Evolutionary conservation across 1,140 invertebrate species (phyloP).

Genomic region (Drosophila varians): DNA sequence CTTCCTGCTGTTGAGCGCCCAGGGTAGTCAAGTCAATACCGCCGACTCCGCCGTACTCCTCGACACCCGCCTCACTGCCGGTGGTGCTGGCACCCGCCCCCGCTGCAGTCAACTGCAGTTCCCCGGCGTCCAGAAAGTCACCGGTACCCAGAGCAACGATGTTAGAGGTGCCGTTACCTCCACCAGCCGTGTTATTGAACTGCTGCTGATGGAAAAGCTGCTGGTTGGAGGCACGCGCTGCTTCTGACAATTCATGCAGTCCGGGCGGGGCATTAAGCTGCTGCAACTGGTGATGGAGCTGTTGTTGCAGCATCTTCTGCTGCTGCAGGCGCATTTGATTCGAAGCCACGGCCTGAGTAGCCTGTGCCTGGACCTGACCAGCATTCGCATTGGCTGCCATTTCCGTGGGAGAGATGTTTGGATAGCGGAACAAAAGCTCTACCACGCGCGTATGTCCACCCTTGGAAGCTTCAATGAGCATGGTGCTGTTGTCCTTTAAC

Average conservation of each 20-base stretch:
- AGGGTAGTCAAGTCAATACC: conserved; percentile 79
- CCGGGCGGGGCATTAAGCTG: conserved; percentile 83
- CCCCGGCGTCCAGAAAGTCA: conserved; percentile 65
- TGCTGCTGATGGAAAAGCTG: conserved; percentile 79
- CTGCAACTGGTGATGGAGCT: conserved; percentile 83
- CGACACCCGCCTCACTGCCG: conserved; percentile 55
- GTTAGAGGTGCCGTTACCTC: conserved; percentile 51
- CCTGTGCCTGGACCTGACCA: conserved; percentile 73
- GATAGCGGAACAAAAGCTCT: conserved; percentile 96
- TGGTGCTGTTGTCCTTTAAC: conserved; percentile 99
- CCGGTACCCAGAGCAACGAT: conserved; percentile 64
- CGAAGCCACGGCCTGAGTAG: conserved; percentile 39
- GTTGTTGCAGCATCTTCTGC: conserved; percentile 83
- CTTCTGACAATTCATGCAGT: conserved; percentile 85
- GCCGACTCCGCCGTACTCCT: conserved; percentile 64
- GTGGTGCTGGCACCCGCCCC: conserved; percentile 37
- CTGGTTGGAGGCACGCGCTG: conserved; percentile 84
- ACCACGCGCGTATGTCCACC: conserved; percentile 98
- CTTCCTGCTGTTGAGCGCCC: conserved; percentile 80
- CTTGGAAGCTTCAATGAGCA: conserved; percentile 99
- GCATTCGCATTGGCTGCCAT: conserved; percentile 54
- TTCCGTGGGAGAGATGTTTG: conserved; percentile 86
- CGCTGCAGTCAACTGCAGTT: conserved; percentile 59
- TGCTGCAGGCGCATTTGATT: conserved; percentile 75
- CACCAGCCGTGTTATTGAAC: conserved; percentile 46